These are phyloP conservation scores for Poliocrania exsul DNA, from an alignment of 2,797 vertebrate species.

Conservation along the genomic window DNA sequence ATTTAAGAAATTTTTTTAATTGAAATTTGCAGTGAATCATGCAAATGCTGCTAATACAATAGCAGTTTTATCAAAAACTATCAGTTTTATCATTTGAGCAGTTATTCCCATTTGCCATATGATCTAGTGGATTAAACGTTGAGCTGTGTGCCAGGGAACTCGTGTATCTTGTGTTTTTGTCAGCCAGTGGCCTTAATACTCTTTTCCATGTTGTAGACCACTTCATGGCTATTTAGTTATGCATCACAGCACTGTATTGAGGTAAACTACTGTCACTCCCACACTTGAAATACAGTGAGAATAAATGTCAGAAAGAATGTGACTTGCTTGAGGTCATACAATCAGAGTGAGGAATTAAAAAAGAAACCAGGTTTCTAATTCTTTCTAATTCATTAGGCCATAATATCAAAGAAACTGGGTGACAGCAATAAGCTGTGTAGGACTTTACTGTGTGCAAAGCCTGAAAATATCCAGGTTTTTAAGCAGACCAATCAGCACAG, in stretches of 20 bases:
- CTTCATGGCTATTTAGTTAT: not conserved
- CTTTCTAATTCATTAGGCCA: not conserved
- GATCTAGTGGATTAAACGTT: not conserved
- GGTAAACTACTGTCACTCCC: not conserved
- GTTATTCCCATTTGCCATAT: not conserved
- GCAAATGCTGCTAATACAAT: not conserved
- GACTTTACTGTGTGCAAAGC: not conserved
- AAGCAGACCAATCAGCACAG: not conserved
- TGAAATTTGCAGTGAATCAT: not conserved
- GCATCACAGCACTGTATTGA: not conserved
- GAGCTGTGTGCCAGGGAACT: not conserved
- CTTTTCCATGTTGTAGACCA: not conserved
- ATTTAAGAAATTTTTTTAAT: not conserved
- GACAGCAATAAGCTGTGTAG: not conserved
- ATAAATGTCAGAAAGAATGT: not conserved
- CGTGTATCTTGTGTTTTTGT: not conserved
- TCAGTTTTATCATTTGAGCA: not conserved
- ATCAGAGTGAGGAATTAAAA: not conserved
- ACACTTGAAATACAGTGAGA: not conserved
- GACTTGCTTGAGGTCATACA: not conserved
- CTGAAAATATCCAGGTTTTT: not conserved
- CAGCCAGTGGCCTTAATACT: not conserved
- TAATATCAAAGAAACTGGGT: not conserved
- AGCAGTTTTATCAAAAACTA: not conserved
- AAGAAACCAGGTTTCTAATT: not conserved